These are phyloP conservation scores for Micromussa lordhowensis DNA, from an alignment of 92 coral and sea anemone species.

Conservation along the genomic window DNA sequence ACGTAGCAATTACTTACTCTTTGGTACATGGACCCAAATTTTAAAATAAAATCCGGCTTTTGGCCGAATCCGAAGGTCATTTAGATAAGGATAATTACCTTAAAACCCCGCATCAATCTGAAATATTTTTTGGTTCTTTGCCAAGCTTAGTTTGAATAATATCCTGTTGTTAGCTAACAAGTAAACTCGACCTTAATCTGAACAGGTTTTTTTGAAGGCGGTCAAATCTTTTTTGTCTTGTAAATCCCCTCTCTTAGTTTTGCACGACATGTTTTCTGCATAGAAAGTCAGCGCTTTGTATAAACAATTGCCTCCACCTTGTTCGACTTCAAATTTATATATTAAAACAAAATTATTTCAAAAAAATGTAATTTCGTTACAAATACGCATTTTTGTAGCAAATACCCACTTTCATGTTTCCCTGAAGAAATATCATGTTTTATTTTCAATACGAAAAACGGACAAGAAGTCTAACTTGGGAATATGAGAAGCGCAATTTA, in stretches of 20 bases:
- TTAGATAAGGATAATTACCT: conserved; percentile 10
- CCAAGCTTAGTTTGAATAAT: not conserved
- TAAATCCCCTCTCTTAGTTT: not conserved
- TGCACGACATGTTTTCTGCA: not conserved
- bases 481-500: not conserved
- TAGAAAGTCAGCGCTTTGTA: not conserved
- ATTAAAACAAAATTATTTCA: not conserved
- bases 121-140: too few relatives aligned
- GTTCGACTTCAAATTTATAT: not conserved
- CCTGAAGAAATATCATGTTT: not conserved
- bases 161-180: conserved; percentile 1
- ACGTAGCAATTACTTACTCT: conserved; percentile 14
- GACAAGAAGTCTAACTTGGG: conserved; percentile 1
- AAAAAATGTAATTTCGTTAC: not conserved
- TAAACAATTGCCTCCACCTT: conserved; percentile 1
- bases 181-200: conserved; percentile 3
- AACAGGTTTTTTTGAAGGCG: conserved; percentile 1
- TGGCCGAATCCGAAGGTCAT: conserved; percentile 11
- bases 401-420: conserved; percentile 8
- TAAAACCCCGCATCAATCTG: conserved; percentile 13
- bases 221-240: not conserved
- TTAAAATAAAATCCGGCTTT: conserved; percentile 11
- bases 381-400: conserved; percentile 4
- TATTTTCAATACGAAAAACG: not conserved
- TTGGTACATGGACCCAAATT: conserved; percentile 13